Evolutionary conservation across 2,113 vertebrate genomes (phyloP), one percentile per base, ranked within the genome.

Genomic region (Podarcis muralis): DNA sequence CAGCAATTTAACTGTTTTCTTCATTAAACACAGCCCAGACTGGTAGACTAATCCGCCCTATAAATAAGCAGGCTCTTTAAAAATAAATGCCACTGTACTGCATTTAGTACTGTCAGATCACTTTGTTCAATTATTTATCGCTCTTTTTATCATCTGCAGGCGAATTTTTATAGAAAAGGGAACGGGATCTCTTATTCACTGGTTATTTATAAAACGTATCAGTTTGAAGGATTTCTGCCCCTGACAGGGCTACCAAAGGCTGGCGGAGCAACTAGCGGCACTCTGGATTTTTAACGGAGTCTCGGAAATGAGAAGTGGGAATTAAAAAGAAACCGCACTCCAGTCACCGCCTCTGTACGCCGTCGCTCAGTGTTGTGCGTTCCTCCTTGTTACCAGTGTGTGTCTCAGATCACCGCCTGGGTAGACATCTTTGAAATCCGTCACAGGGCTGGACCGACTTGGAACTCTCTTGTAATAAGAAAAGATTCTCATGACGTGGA

Each of bases 111-210:
- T 35, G 69, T 91, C 76, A 72, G 75, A 89, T 93, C 90, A 91
- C 92, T 93, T 94, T 91, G 90, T 96, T 96, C 93, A 94, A 95
- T 96, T 94, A 94, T 95, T 95, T 93, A 96, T 86, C 69, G 89
- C 82, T 95, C 69, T 94, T 94, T 53, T 93, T 92, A 92, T 90
- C 93, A 92, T 86, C 32, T 12, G 85, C 90, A 84, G 85, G 87
- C 81, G 93, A 93, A 89, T 86, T 94, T 95, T 94, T 94, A 94
- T 93, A 94, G 89, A 93, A 94, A 92, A 18, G 71, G 88, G 95
- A 95, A 87, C 91, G 93, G 65, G 89, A 84, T 35, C 93, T 93
- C 95, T 95, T 94, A 89, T 89, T 92, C 90, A 92, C 84, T 84
- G 79, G 92, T 94, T 96, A 94, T 96, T 96, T 96, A 94, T 95